These are phyloP conservation scores for Smithornis capensis DNA, from an alignment of 2,113 vertebrate genomes.

Conservation along the genomic window DNA sequence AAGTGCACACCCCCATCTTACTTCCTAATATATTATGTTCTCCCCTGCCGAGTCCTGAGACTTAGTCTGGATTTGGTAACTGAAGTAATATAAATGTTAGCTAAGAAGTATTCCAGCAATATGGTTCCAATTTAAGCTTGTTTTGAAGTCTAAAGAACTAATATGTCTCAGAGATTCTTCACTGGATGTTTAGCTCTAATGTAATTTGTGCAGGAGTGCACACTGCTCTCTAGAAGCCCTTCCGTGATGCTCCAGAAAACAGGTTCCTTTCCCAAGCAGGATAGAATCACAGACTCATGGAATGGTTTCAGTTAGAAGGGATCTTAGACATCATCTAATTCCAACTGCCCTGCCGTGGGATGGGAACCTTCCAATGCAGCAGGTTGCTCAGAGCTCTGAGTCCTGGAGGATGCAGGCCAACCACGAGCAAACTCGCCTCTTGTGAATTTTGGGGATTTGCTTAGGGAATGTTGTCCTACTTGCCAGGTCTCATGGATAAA, in stretches of 20 bases:
- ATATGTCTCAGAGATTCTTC: conserved; percentile 79
- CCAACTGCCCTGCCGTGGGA: not conserved
- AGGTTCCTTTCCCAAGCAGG: conserved; percentile 71
- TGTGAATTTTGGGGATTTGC: conserved; percentile 67
- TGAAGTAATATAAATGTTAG: conserved; percentile 83
- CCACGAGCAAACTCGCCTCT: conserved; percentile 52
- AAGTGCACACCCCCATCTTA: conserved; percentile 72
- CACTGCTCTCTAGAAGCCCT: conserved; percentile 9
- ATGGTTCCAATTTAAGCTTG: conserved; percentile 85
- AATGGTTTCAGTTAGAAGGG: not conserved
- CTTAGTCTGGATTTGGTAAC: conserved; percentile 81
- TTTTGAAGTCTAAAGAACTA: conserved; percentile 82
- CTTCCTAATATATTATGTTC: conserved; percentile 82
- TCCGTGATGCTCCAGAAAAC: conserved; percentile 6
- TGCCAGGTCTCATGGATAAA: conserved; percentile 77
- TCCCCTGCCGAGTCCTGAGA: conserved; percentile 76
- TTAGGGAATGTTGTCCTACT: conserved; percentile 80
- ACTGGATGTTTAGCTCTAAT: conserved; percentile 72
- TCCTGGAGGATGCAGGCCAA: conserved; percentile 62
- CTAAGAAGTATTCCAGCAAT: conserved; percentile 80
- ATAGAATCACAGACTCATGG: not conserved
- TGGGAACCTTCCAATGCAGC: not conserved
- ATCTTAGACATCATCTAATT: not conserved
- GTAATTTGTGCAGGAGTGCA: conserved; percentile 65
- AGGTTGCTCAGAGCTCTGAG: not conserved